Base-by-base conservation (phyloP, 2,888 invertebrate species). In the Callimorpha dominula region DNA sequence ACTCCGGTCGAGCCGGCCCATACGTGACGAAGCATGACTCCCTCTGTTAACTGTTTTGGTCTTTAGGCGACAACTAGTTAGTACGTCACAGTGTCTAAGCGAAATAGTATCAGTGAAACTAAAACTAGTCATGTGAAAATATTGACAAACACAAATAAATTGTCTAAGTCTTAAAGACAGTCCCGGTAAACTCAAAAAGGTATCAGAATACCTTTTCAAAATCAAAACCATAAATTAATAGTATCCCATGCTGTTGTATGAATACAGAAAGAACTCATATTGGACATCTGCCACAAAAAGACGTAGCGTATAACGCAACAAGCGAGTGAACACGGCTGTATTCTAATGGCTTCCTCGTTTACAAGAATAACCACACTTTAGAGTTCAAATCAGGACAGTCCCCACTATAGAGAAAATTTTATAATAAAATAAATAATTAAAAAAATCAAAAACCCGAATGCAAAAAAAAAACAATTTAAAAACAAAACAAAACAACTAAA, bases 331-430 rank as follows among this genome's bases (percentile, higher is more conserved):
- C 66, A 66, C 52, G 62, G 31, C 69, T 65, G 66, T 62, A 46
- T 63, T 42, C 50, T 70, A 67, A 73, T 73, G 68, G 70, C 62
- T 74, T 70, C 67, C 46, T 70, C 67, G 63, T 70, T 68, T 31
- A 20, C 17, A 17, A 54, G 46, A 40, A 20, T 70, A 60, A 57
- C 65, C 20, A 49, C 42, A 20, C 15, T 17, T 31, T 49, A 46
- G 4, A 43, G 43, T 17, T 7, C 5, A 31, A 43, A 14, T 31
- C 43, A 15, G 65, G 70, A 70, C 31, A 60, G 40, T 71, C 49
- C 40, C 17, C 60, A 11, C 4, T 20, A 31, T 57, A 17, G 74
- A 68, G n/a, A 8, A 12, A 14, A 0, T 1, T 31, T 31, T 20
- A 54, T 20, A 4, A 54, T 4, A 2, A 54, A 2, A 57, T 57